Evolutionary conservation across 2,113 vertebrate genomes (phyloP).

Genomic region (Zosterops hypoxanthus): DNA sequence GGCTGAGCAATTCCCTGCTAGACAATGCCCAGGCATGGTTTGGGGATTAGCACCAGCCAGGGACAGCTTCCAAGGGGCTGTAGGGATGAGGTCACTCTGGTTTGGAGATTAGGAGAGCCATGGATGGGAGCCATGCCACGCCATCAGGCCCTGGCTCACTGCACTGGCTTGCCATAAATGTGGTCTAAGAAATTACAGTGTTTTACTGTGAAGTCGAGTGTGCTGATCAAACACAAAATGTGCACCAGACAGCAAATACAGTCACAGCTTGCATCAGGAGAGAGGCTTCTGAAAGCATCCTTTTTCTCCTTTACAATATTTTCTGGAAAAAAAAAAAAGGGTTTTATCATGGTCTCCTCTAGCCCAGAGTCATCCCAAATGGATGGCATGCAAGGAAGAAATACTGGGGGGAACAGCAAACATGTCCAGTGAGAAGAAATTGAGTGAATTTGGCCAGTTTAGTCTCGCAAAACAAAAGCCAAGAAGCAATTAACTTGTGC

Average conservation of each 20-base stretch:
- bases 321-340: background rate
- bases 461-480: background rate
- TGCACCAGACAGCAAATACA: background rate
- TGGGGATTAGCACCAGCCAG: background rate
- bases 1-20: background rate
- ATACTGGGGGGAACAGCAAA: background rate
- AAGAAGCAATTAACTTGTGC: background rate
- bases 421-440: background rate
- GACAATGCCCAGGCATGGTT: slow-evolving; percentile 33
- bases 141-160: background rate
- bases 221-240: background rate
- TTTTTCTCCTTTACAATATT: background rate
- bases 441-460: background rate
- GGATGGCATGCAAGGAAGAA: background rate
- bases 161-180: background rate
- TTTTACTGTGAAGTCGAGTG: background rate
- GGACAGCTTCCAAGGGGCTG: background rate
- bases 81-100: slow-evolving; percentile 29
- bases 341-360: background rate
- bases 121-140: background rate
- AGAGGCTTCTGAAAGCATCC: background rate
- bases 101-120: background rate
- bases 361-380: background rate
- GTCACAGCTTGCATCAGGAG: background rate
- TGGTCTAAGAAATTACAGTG: background rate